Conservation (phyloP, 2,113 vertebrate genomes). For the Eulemur macaco region DNA sequence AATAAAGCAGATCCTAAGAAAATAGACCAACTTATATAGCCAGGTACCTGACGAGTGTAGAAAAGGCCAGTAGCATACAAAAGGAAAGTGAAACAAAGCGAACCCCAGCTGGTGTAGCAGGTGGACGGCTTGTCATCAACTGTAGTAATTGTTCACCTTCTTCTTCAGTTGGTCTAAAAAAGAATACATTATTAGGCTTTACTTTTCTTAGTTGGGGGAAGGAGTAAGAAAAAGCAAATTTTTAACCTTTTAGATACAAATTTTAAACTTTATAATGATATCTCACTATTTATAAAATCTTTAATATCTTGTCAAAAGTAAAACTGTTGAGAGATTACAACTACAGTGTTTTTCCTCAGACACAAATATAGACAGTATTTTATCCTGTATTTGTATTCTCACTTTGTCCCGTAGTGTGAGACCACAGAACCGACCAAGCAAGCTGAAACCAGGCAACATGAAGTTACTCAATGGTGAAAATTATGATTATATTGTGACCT, state of each 20-base stretch:
- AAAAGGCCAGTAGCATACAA: slow-evolving; percentile 97
- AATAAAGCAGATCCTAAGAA: slow-evolving; percentile 5
- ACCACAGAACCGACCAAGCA: background rate
- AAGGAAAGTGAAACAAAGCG: slow-evolving; percentile 98
- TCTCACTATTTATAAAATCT: background rate
- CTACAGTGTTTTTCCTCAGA: background rate
- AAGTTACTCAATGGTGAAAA: background rate
- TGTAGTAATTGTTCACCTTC: slow-evolving; percentile 96
- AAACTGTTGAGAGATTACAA: background rate
- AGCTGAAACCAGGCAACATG: background rate
- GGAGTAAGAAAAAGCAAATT: background rate
- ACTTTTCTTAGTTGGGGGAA: background rate
- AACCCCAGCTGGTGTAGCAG: slow-evolving; percentile 95
- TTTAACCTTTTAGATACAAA: background rate
- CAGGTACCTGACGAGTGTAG: slow-evolving; percentile 94
- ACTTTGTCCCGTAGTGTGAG: background rate
- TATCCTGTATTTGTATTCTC: background rate
- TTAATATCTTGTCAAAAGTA: slow-evolving; percentile 20
- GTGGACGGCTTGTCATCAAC: slow-evolving; percentile 98
- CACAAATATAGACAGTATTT: background rate
- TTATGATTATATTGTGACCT: background rate
- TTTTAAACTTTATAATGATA: background rate
- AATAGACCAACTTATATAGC: background rate
- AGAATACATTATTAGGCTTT: background rate
- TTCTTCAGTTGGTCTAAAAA: slow-evolving; percentile 94